Percentiles rank a stretch among this genome's conserved stretches.
Evolutionary conservation across 2,888 invertebrate species (phyloP).

Genomic region (Tuta absoluta): DNA sequence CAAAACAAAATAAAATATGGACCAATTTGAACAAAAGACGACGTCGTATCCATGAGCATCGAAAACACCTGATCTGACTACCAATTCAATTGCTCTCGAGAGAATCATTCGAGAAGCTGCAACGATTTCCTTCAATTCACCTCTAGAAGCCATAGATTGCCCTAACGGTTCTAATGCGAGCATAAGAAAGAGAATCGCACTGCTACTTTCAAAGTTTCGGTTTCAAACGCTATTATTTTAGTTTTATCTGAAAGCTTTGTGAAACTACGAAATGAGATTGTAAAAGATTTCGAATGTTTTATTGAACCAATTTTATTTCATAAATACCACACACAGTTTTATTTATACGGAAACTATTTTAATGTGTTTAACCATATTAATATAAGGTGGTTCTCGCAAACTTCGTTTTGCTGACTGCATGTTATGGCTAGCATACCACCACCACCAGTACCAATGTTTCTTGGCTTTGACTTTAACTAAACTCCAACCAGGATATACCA

Average conservation of each 20-base stretch:
- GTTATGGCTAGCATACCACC: too few species aligned
- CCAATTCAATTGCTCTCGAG: slow-evolving; percentile 41
- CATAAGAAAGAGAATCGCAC: slow-evolving; percentile 21
- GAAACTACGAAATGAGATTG: slow-evolving; percentile 14
- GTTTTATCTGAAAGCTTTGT: slow-evolving; percentile 17
- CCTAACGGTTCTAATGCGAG: slow-evolving; percentile 18
- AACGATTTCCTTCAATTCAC: slow-evolving; percentile 37
- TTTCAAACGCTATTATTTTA: slow-evolving; percentile 15
- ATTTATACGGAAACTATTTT: not conserved
- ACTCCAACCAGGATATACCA: too few species aligned
- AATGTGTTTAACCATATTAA: too few species aligned
- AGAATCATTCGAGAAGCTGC: slow-evolving; percentile 39
- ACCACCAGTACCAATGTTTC: too few species aligned
- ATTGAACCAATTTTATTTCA: not conserved
- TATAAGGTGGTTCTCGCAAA: too few species aligned
- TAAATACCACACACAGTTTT: not conserved
- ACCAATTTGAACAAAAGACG: slow-evolving; percentile 34
- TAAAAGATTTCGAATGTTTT: slow-evolving; percentile 9
- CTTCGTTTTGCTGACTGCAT: too few species aligned
- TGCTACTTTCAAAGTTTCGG: slow-evolving; percentile 13
- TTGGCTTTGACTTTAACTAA: too few species aligned
- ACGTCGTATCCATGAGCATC: slow-evolving; percentile 32
- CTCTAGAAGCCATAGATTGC: slow-evolving; percentile 28
- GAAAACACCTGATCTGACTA: slow-evolving; percentile 43
- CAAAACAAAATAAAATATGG: slow-evolving; percentile 19